Evolutionary conservation across 1,140 invertebrate genomes (phyloP).

Genomic region (Heliconius melpomene): DNA sequence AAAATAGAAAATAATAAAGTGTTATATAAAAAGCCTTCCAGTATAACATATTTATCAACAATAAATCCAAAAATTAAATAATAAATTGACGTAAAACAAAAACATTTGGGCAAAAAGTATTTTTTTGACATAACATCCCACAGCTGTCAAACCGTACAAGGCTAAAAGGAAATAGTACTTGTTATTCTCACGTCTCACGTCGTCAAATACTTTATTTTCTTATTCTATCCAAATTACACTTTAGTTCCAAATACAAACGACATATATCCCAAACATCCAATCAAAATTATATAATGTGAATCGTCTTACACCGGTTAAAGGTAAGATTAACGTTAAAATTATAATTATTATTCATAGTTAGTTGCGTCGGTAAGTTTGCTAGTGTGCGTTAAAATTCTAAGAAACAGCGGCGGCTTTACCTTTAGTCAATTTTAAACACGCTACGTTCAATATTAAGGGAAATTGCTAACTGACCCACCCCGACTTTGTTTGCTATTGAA

Average conservation of each 20-base stretch:
- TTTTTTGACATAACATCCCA: neutral
- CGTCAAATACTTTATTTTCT: neutral
- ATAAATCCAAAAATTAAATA: neutral
- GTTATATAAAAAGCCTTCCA: neutral
- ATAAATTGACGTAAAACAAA: neutral
- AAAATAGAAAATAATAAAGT: no score
- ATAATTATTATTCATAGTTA: conserved; percentile 54
- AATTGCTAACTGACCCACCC: neutral
- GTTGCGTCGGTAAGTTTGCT: conserved; percentile 40
- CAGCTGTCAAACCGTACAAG: conserved; percentile 27
- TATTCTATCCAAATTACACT: neutral
- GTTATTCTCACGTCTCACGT: conserved; percentile 26
- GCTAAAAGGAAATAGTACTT: conserved; percentile 19
- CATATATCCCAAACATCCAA: neutral
- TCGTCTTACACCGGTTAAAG: neutral
- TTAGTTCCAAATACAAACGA: neutral
- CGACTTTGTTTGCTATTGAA: neutral
- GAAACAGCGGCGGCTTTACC: conserved; percentile 42
- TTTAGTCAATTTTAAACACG: conserved; percentile 42
- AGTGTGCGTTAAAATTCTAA: conserved; percentile 58
- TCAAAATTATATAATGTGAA: neutral
- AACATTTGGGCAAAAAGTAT: neutral
- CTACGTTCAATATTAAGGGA: conserved; percentile 45
- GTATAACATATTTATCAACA: no score
- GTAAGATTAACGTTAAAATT: conserved; percentile 33